Conservation (phyloP, 2,888 invertebrate genomes). For the Drosophila seclusa region DNA sequence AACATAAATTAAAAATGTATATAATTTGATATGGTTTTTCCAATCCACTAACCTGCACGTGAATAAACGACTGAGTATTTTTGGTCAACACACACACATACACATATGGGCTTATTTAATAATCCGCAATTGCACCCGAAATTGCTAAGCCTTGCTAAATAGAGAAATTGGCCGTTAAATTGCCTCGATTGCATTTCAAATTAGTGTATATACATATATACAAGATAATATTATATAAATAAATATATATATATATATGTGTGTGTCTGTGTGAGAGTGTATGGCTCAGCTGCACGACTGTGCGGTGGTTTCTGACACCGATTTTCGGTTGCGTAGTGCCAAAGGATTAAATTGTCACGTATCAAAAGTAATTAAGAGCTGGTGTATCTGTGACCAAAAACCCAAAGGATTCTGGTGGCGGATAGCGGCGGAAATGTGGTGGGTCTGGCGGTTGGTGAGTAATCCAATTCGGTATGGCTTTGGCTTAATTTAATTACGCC, state of each 20-base stretch:
- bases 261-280: slow-evolving; percentile 10
- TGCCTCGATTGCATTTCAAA: slow-evolving; percentile 9
- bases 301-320: slow-evolving; percentile 44
- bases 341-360: slow-evolving; percentile 70
- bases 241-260: neutral
- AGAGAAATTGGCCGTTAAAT: slow-evolving; percentile 20
- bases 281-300: neutral
- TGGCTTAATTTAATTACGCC: slow-evolving; percentile 66
- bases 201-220: neutral
- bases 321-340: slow-evolving; percentile 38
- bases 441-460: slow-evolving; percentile 16
- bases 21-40: neutral
- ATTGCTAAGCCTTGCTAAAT: neutral
- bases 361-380: slow-evolving; percentile 71
- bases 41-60: neutral
- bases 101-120: slow-evolving; percentile 13
- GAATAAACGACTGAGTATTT: neutral
- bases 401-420: slow-evolving; percentile 17
- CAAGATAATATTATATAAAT: neutral
- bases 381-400: slow-evolving; percentile 40
- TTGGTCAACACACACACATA: neutral
- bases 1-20: neutral
- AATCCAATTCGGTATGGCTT: slow-evolving; percentile 56
- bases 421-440: neutral
- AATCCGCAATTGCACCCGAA: slow-evolving; percentile 8